phyloP scores from a whole-genome alignment of 2,113 vertebrate species.

The Serilophus lunatus region DNA sequence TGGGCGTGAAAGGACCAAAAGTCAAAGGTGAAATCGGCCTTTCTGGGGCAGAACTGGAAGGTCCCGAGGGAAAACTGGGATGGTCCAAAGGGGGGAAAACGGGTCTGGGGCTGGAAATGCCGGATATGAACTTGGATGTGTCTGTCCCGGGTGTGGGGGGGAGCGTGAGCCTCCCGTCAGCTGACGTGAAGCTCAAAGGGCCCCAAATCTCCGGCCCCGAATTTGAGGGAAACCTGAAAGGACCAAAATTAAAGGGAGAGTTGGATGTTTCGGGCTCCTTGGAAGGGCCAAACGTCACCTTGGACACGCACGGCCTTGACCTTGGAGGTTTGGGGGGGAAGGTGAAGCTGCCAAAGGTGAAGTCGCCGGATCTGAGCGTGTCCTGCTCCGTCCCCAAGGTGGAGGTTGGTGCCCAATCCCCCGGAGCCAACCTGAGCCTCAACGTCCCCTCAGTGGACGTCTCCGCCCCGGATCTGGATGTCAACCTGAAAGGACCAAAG shows the following conservation, averaged over 20 bases:
- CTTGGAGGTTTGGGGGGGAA: slow-evolving; percentile 33
- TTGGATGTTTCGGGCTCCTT: background rate
- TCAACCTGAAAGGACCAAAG: slow-evolving; percentile 73
- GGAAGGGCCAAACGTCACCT: background rate
- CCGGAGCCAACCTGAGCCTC: background rate
- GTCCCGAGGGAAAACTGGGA: slow-evolving; percentile 60
- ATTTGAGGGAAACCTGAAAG: slow-evolving; percentile 67
- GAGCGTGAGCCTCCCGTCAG: background rate
- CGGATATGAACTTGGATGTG: background rate
- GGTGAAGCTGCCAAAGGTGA: slow-evolving; percentile 35
- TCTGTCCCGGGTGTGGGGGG: background rate
- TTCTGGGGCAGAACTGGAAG: slow-evolving; percentile 58
- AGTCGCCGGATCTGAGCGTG: background rate
- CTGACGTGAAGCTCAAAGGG: slow-evolving; percentile 43
- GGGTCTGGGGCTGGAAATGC: slow-evolving; percentile 27
- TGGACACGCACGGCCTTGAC: background rate
- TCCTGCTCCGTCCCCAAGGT: background rate
- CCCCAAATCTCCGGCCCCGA: slow-evolving; percentile 57
- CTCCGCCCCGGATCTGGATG: background rate
- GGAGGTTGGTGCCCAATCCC: background rate
- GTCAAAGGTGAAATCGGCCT: background rate
- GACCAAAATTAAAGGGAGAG: slow-evolving; percentile 69
- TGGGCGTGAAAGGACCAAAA: slow-evolving; percentile 68
- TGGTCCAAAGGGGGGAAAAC: slow-evolving; percentile 39
- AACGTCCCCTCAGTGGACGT: background rate